phyloP scores from a whole-genome alignment of 2,888 invertebrate species.

The Mythimna lalbum region DNA sequence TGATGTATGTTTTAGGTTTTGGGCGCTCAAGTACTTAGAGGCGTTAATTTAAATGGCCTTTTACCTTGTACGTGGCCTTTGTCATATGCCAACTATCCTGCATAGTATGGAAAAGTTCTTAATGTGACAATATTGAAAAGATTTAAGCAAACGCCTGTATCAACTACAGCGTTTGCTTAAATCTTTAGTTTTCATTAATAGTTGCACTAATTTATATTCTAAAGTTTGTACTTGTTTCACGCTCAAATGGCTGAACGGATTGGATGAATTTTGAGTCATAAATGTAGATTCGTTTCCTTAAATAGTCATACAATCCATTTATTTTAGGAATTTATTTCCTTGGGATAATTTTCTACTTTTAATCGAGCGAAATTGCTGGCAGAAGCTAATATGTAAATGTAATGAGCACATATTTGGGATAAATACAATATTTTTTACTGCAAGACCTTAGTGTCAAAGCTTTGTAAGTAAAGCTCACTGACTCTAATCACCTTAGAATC shows the following conservation, averaged over 20 bases:
- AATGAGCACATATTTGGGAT: neutral
- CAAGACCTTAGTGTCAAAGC: neutral
- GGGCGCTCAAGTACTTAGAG: neutral
- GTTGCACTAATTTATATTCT: neutral
- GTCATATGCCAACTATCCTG: neutral
- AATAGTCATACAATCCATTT: too few species aligned
- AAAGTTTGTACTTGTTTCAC: too few species aligned
- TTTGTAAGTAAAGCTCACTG: neutral
- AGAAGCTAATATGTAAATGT: neutral
- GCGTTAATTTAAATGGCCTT: slow-evolving; percentile 48
- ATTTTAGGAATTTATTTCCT: too few species aligned
- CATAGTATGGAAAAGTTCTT: neutral
- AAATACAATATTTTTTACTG: neutral
- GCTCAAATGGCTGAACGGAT: too few species aligned
- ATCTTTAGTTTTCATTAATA: neutral
- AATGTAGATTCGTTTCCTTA: too few species aligned
- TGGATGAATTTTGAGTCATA: too few species aligned
- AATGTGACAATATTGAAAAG: neutral
- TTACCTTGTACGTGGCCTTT: slow-evolving; percentile 10
- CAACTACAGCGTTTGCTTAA: neutral
- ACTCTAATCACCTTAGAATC: neutral
- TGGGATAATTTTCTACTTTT: too few species aligned
- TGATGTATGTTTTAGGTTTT: slow-evolving; percentile 19
- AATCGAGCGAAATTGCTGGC: too few species aligned
- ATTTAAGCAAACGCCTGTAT: too few species aligned